These are phyloP conservation scores for Drosophila sulfurigaster DNA, from an alignment of 1,140 invertebrate genomes.

Conservation along the genomic window DNA sequence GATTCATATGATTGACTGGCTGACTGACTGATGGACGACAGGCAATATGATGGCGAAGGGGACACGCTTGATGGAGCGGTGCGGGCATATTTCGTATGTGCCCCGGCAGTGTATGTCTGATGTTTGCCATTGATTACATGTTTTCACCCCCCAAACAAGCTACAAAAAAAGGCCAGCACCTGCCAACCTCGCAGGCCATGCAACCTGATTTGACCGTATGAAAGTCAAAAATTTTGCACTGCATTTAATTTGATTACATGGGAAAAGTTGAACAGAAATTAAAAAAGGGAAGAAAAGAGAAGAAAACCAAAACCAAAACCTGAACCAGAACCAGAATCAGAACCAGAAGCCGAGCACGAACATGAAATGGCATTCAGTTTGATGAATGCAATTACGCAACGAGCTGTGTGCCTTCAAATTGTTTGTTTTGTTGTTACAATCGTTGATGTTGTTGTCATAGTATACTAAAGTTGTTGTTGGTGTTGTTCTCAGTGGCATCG, in stretches of 20 bases:
- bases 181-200: neutral
- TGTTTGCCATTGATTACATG: slow-evolving; percentile 50
- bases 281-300: neutral
- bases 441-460: neutral
- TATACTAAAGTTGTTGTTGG: neutral
- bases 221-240: slow-evolving; percentile 41
- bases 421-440: slow-evolving; percentile 34
- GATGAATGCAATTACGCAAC: slow-evolving; percentile 77
- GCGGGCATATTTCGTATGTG: slow-evolving; percentile 1
- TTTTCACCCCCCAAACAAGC: slow-evolving; percentile 7
- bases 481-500: slow-evolving; percentile 42
- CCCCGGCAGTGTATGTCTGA: slow-evolving; percentile 16
- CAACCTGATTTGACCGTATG: neutral
- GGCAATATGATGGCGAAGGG: slow-evolving; percentile 26
- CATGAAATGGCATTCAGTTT: slow-evolving; percentile 48
- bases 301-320: neutral
- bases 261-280: neutral
- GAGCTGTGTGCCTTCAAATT: slow-evolving; percentile 52
- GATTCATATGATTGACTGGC: slow-evolving; percentile 81
- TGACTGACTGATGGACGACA: slow-evolving; percentile 68
- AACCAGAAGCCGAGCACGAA: slow-evolving; percentile 2
- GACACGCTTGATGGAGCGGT: slow-evolving; percentile 2
- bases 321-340: neutral
- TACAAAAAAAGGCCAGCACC: slow-evolving; percentile 4
- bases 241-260: slow-evolving; percentile 56